Evolutionary conservation across 2,888 invertebrate genomes (phyloP), one percentile per base, ranked within the genome.

Genomic region (Heteropelma amictum): DNA sequence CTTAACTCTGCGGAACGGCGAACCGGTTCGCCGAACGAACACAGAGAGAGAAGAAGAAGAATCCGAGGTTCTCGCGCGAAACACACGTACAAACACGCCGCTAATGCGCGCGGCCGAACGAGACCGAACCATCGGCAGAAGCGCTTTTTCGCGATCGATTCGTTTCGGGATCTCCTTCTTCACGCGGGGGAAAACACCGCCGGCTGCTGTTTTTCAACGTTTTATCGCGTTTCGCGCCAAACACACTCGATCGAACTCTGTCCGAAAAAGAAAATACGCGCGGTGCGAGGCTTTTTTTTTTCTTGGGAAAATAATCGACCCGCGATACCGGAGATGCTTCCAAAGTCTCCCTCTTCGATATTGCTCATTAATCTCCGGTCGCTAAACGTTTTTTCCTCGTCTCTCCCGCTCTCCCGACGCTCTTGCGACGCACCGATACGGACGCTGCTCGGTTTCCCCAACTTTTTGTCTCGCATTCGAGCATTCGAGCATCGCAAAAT

Each of bases 1-100:
- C 82, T 82, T 82, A 82, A 79, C 76, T 81, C 80, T 82, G 80
- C 81, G 77, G 82, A 82, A 83, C 81, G 79, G 79, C 79, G 77
- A 76, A 76, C 75, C 75, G 75, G 75, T 76, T 76, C 72, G 67
- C 49, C 42, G 61, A 54, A 61, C 42, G 42, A 28, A 40, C 73
- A 81, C 12, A 69, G 51, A 51, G 23, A 17, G 23, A 17, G 47
- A 17, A 28, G 60, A 17, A 19, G 4, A 10, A 12, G 23, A 35
- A 17, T 23, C 35, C 33, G 14, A 61, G 23, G 30, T 40, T 47
- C 33, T 38, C 49, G 33, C 54, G 45, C 47, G 26, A 26, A 56
- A 47, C 47, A 33, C 42, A 33, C 63, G 47, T 21, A 53, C 35
- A 49, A 61, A 47, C 28, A n/a, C n/a, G n/a, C n/a, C n/a, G 12